Evolutionary conservation across 2,113 vertebrate species (phyloP).

Genomic region (Oreocharis arfaki): DNA sequence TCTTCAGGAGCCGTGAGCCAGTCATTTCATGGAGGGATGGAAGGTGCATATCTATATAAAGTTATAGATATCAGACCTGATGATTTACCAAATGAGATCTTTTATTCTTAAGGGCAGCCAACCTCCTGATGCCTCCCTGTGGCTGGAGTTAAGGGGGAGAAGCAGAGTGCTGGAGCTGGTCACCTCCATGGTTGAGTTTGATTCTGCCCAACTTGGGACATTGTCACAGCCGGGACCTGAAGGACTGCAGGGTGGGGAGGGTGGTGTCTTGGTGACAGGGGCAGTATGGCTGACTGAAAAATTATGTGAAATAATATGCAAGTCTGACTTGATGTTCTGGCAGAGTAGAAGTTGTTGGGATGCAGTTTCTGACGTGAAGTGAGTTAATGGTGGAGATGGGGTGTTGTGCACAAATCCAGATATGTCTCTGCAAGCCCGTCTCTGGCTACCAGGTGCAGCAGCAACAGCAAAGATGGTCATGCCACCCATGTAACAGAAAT

Average conservation of each 20-base stretch:
- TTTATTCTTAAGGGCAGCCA: not conserved
- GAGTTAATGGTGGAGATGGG: not conserved
- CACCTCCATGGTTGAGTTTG: not conserved
- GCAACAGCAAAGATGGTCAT: not conserved
- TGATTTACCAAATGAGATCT: not conserved
- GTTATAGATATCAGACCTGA: not conserved
- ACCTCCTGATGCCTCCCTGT: not conserved
- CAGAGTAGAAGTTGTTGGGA: not conserved
- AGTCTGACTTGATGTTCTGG: not conserved
- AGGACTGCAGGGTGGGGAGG: not conserved
- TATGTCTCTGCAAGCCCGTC: not conserved
- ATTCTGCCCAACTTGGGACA: fast-evolving
- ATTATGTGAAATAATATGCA: not conserved
- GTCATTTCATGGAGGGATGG: not conserved
- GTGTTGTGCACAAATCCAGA: not conserved
- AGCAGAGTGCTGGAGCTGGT: not conserved
- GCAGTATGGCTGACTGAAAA: not conserved
- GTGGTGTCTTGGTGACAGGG: not conserved
- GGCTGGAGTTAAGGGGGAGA: not conserved
- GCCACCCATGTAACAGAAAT: not conserved
- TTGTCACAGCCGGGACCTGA: not conserved
- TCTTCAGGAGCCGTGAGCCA: not conserved
- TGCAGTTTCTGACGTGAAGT: not conserved
- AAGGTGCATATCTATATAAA: not conserved
- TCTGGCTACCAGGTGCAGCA: not conserved